Conservation (phyloP, 2,797 vertebrate genomes). For the Sebastes cheni region DNA sequence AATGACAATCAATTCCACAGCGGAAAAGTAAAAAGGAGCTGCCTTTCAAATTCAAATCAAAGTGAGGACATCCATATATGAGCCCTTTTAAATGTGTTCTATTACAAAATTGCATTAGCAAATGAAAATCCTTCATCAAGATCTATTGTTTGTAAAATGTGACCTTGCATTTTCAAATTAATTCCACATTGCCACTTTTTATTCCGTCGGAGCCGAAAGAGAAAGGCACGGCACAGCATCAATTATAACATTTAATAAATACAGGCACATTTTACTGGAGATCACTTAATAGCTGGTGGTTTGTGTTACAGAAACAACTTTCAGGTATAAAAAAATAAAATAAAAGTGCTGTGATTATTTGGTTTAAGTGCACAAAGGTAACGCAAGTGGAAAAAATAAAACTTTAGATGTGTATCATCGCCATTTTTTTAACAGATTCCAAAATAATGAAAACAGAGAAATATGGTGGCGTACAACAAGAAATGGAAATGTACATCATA, state of each 20-base stretch:
- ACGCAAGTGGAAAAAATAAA: not conserved
- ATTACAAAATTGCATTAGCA: conserved; percentile 23
- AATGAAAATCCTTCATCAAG: conserved; percentile 42
- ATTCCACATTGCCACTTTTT: not conserved
- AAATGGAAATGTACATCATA: not conserved
- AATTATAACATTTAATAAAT: not conserved
- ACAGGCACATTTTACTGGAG: not conserved
- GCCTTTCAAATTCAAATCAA: conserved; percentile 65
- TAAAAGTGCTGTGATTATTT: not conserved
- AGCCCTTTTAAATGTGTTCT: conserved; percentile 15
- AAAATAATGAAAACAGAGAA: not conserved
- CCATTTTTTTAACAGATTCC: not conserved
- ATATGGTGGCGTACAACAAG: not conserved
- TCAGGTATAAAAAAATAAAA: not conserved
- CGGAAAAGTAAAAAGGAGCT: conserved; percentile 35
- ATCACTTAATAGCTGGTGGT: not conserved
- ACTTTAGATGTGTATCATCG: not conserved
- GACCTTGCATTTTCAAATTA: conserved; percentile 39
- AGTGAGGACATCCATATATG: conserved; percentile 9
- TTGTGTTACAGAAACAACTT: not conserved
- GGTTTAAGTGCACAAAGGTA: not conserved
- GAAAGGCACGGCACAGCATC: not conserved
- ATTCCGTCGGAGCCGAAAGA: not conserved
- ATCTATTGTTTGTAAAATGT: conserved; percentile 50
- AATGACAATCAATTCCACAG: conserved; percentile 74